Conservation (phyloP, 1,140 invertebrate genomes). For the Diorhabda sublineata region DNA sequence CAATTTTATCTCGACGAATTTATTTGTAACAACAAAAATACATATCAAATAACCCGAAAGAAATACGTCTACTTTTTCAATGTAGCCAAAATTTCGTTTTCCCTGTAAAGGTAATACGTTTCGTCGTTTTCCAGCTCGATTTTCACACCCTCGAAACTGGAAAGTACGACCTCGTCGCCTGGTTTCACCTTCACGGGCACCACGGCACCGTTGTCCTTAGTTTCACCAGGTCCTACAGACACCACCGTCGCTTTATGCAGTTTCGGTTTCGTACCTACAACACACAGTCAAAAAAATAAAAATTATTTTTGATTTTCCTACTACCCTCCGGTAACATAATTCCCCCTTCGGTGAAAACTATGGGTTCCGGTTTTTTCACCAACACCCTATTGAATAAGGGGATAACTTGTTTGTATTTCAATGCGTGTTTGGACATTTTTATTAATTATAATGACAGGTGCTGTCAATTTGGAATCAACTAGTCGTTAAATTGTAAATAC, state of each 20-base stretch:
- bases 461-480: too few species aligned
- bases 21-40: not conserved
- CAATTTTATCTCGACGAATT: not conserved
- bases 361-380: slow-evolving; percentile 26
- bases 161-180: slow-evolving; percentile 34
- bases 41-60: not conserved
- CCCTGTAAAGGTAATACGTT: slow-evolving; percentile 30
- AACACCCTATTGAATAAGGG: slow-evolving; percentile 32
- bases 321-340: slow-evolving; percentile 30
- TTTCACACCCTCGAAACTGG: slow-evolving; percentile 33
- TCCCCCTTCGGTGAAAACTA: slow-evolving; percentile 28
- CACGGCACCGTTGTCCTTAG: slow-evolving; percentile 24
- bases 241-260: slow-evolving; percentile 28
- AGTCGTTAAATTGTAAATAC: too few species aligned
- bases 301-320: not conserved
- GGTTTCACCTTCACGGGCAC: slow-evolving; percentile 28
- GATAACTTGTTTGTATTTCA: slow-evolving; percentile 22
- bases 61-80: slow-evolving; percentile 12
- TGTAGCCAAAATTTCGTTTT: slow-evolving; percentile 35
- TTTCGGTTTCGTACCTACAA: slow-evolving; percentile 3
- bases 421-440: too few species aligned
- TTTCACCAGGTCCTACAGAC: slow-evolving; percentile 31
- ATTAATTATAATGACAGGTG: too few species aligned
- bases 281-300: too few species aligned
- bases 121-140: slow-evolving; percentile 27